These are phyloP conservation scores for Halictus rubicundus DNA, from an alignment of 1,140 invertebrate genomes.

Conservation along the genomic window DNA sequence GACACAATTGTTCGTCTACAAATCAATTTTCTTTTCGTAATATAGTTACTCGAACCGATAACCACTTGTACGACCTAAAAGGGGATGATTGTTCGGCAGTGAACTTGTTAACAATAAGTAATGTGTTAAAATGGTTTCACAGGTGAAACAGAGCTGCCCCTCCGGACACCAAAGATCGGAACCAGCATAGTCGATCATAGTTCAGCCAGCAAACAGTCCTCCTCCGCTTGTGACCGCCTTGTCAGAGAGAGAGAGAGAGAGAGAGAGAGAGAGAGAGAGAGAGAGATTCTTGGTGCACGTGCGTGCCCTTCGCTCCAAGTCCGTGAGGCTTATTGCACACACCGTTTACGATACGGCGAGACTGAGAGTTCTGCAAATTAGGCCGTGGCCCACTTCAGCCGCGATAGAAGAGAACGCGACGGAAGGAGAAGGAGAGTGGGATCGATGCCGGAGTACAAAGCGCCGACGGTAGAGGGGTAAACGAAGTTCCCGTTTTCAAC, in stretches of 20 bases:
- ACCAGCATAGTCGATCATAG: too few relatives aligned
- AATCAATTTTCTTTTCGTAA: too few relatives aligned
- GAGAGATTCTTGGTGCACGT: slow-evolving; percentile 39
- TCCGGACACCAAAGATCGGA: too few relatives aligned
- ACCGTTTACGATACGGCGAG: slow-evolving; percentile 53
- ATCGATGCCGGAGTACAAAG: slow-evolving; percentile 27
- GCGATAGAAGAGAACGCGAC: slow-evolving; percentile 52
- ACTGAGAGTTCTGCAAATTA: slow-evolving; percentile 75
- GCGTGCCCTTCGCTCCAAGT: slow-evolving; percentile 57
- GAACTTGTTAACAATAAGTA: too few relatives aligned
- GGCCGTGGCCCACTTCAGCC: slow-evolving; percentile 78
- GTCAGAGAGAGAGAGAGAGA: not conserved
- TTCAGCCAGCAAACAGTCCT: too few relatives aligned
- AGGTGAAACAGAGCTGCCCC: too few relatives aligned
- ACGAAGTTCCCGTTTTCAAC: slow-evolving; percentile 41
- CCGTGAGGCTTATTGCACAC: slow-evolving; percentile 58
- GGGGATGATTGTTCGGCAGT: too few relatives aligned
- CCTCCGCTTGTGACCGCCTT: not conserved
- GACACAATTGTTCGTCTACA: too few relatives aligned
- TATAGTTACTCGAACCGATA: too few relatives aligned
- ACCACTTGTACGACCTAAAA: too few relatives aligned
- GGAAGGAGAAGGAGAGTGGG: slow-evolving; percentile 30
- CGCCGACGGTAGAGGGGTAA: slow-evolving; percentile 3
- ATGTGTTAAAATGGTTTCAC: too few relatives aligned
- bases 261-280: too few relatives aligned